Base-by-base conservation (phyloP, 2,888 invertebrate genomes). In the Sphaerophoria taeniata region DNA sequence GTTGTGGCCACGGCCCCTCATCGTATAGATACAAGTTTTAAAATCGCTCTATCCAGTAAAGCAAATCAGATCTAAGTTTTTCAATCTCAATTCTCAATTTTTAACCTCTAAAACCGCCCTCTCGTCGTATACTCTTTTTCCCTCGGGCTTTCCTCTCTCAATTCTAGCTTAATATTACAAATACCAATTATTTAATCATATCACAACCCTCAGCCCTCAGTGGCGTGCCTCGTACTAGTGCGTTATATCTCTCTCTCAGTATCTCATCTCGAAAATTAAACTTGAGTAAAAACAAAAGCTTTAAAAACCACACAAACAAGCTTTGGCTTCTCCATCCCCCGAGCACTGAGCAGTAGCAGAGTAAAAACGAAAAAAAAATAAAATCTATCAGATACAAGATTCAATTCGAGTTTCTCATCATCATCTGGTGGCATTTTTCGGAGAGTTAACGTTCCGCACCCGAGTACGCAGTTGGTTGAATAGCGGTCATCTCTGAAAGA, bases 401-500 rank as follows among this genome's bases (percentile, higher is more conserved):
- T 77, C 63, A 58, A 73, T 73, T 85, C 76, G 81, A 81, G 81
- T 73, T 81, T 78, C 74, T 70, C 78, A 79, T 74, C 77, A 78
- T 74, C 83, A 83, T 83, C 83, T 83, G 83, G 83, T 83, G 78
- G 78, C 47, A 67, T 70, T 70, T 83, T 76, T 65, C 63, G 85
- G 73, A 81, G 81, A 80, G 72, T 7, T 76, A 63, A 72, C 72
- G 69, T 76, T 80, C 67, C 73, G 72, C 85, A 85, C 80, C 81
- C 85, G 85, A 70, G 9, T 58, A 81, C 81, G 70, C 72, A 85
- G 85, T 85, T 53, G 60, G 70, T 74, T 47, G 43, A 45, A 36
- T 73, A 76, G 81, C 72, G 73, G 73, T 77, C 60, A 77, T 65
- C 78, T 79, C 2, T 61, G 60, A 65, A 63, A 31, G 9, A 31